Evolutionary conservation across 2,888 invertebrate genomes (phyloP).

Genomic region (Pollenia angustigena): DNA sequence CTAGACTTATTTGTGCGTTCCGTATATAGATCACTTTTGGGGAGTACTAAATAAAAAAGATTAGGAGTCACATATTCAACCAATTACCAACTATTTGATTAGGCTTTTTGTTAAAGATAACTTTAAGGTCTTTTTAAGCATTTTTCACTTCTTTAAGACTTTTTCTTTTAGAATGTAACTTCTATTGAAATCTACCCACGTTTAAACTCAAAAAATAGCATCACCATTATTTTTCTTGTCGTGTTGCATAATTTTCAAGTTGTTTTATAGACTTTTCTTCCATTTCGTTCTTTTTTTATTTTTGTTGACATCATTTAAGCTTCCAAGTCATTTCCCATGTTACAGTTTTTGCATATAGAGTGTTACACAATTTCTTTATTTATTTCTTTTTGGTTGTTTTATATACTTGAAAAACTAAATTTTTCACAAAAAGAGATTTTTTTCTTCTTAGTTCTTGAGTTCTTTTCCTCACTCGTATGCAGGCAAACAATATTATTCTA

Average conservation of each 20-base stretch:
- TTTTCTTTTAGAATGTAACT: not conserved
- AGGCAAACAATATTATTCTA: slow-evolving; percentile 51
- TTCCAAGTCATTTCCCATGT: slow-evolving; percentile 70
- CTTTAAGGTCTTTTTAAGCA: too few species aligned
- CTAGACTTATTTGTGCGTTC: too few species aligned
- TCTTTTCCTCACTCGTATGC: slow-evolving; percentile 27
- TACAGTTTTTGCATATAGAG: slow-evolving; percentile 54
- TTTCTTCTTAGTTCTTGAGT: not conserved
- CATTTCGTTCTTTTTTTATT: not conserved
- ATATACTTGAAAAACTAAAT: slow-evolving; percentile 59
- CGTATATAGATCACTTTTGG: too few species aligned
- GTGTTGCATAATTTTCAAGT: slow-evolving; percentile 54
- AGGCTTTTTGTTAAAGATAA: not conserved
- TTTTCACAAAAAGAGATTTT: slow-evolving; percentile 27
- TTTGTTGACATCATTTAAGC: slow-evolving; percentile 52
- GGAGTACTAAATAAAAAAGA: too few species aligned
- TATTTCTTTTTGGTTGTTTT: not conserved
- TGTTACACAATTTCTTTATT: slow-evolving; percentile 40
- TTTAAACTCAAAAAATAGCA: slow-evolving; percentile 23
- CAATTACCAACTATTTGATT: not conserved
- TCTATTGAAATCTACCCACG: slow-evolving; percentile 25
- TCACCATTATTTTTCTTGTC: slow-evolving; percentile 49
- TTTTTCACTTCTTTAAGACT: not conserved
- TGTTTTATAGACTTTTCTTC: slow-evolving; percentile 36
- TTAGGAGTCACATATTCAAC: too few species aligned